These are phyloP conservation scores for Nannospalax galili DNA, from an alignment of 2,113 vertebrate genomes.

Conservation along the genomic window DNA sequence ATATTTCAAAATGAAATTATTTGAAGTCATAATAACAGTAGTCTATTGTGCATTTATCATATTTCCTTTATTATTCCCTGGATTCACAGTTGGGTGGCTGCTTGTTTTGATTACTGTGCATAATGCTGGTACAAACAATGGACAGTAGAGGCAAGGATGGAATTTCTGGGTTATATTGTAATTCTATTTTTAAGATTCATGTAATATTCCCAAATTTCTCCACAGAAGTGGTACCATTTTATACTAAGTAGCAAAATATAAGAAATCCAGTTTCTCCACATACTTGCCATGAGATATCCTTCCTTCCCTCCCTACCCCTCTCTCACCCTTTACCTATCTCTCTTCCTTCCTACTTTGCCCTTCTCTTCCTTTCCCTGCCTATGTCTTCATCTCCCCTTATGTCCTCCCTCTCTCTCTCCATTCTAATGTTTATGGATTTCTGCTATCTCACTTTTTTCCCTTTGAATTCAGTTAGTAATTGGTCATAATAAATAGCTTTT, in stretches of 20 bases:
- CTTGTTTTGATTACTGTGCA: neutral
- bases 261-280: neutral
- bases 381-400: neutral
- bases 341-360: neutral
- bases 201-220: neutral
- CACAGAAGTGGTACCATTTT: neutral
- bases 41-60: too few relatives aligned
- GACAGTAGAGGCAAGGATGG: neutral
- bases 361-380: fast-evolving
- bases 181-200: neutral
- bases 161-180: neutral
- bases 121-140: neutral
- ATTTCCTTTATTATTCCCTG: neutral
- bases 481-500: neutral
- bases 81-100: too few relatives aligned
- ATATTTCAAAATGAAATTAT: neutral
- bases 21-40: too few relatives aligned
- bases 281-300: neutral
- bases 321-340: neutral
- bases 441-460: neutral
- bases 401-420: neutral
- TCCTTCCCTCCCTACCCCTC: neutral
- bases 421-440: neutral
- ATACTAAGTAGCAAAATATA: neutral
- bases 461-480: neutral